Percentiles rank a stretch among this genome's conserved stretches.
Evolutionary conservation across 2,113 vertebrate species (phyloP).

Genomic region (Argyrosomus japonicus): DNA sequence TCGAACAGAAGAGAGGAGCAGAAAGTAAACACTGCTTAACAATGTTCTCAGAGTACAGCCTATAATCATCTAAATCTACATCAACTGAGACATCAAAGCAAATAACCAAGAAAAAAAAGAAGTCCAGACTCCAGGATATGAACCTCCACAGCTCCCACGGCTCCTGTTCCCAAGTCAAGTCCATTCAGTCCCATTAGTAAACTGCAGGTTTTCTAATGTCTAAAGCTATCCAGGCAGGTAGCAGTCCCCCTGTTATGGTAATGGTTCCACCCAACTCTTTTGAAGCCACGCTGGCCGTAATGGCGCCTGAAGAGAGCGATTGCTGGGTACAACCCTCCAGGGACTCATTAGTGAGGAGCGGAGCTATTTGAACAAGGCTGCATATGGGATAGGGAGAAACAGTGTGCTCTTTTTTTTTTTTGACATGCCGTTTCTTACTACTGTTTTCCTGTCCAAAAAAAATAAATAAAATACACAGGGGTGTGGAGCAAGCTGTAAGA

Average conservation of each 20-base stretch:
- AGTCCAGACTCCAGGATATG: slow-evolving; percentile 59
- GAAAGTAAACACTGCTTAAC: slow-evolving; percentile 68
- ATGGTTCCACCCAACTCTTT: slow-evolving; percentile 69
- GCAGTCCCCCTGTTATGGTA: slow-evolving; percentile 67
- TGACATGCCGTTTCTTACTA: slow-evolving; percentile 26
- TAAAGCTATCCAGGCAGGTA: slow-evolving; percentile 71
- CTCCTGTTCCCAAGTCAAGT: slow-evolving; percentile 39
- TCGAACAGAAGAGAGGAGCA: slow-evolving; percentile 40
- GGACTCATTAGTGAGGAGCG: slow-evolving; percentile 79
- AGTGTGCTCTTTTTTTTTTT: slow-evolving; percentile 5
- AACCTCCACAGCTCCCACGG: slow-evolving; percentile 60
- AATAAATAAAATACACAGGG: slow-evolving; percentile 15
- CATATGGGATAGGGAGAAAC: slow-evolving; percentile 21
- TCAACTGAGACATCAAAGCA: slow-evolving; percentile 74
- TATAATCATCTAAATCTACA: slow-evolving; percentile 61
- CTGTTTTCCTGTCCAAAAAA: slow-evolving; percentile 31
- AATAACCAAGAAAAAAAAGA: slow-evolving; percentile 48
- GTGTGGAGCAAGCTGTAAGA: slow-evolving; percentile 11
- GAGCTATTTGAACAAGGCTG: slow-evolving; percentile 71
- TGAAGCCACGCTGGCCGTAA: slow-evolving; percentile 74
- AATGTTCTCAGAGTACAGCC: slow-evolving; percentile 48
- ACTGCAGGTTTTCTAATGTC: slow-evolving; percentile 64
- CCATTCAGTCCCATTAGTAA: slow-evolving; percentile 66
- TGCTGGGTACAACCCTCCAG: slow-evolving; percentile 68
- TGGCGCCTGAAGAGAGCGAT: slow-evolving; percentile 73